Conservation (phyloP, 2,113 vertebrate species). For the Mobula birostris region DNA sequence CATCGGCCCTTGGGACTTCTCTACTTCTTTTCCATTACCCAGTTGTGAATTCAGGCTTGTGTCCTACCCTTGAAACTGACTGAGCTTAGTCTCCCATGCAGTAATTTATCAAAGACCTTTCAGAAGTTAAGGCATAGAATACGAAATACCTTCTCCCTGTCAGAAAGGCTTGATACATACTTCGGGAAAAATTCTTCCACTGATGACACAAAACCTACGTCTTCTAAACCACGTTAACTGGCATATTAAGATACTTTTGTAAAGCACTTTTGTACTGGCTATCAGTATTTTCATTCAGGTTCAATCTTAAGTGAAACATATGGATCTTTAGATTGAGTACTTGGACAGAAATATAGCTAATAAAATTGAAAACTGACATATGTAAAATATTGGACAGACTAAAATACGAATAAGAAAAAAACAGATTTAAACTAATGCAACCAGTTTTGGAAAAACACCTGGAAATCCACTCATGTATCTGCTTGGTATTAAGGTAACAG, state of each 20-base stretch:
- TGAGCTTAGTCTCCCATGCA: not conserved
- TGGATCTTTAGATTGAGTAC: not conserved
- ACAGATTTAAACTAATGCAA: not conserved
- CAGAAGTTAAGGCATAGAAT: not conserved
- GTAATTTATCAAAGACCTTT: not conserved
- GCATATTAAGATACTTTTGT: not conserved
- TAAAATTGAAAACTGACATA: not conserved
- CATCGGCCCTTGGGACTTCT: not conserved
- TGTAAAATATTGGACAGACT: not conserved
- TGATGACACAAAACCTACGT: not conserved
- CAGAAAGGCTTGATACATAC: not conserved
- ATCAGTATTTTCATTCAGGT: not conserved
- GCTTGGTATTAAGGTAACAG: not conserved
- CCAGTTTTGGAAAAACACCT: not conserved
- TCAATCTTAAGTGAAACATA: not conserved
- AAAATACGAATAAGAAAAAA: not conserved
- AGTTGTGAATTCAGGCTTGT: not conserved
- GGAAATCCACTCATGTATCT: not conserved
- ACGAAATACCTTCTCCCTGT: not conserved
- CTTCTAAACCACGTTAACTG: not conserved
- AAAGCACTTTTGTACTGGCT: not conserved
- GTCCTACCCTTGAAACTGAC: not conserved
- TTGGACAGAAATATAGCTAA: not conserved
- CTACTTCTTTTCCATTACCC: not conserved
- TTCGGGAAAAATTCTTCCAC: not conserved